These are phyloP conservation scores for Stomatorhinus walkeri DNA, from an alignment of 2,797 vertebrate genomes.

Conservation along the genomic window DNA sequence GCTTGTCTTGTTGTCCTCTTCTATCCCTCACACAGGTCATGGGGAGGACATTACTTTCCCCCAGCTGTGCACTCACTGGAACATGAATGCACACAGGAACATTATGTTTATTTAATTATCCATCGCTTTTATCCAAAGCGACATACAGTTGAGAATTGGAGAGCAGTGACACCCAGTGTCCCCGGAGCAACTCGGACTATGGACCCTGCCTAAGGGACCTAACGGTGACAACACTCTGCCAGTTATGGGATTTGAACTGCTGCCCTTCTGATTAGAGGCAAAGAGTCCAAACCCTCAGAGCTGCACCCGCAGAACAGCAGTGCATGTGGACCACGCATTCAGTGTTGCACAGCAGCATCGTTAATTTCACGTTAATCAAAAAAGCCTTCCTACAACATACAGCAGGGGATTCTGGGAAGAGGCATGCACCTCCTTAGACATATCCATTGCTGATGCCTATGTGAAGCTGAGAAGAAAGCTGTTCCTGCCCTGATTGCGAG, in stretches of 20 bases:
- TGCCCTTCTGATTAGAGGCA: not conserved
- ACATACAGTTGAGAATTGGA: not conserved
- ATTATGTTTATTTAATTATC: not conserved
- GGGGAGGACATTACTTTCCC: not conserved
- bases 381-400: not conserved
- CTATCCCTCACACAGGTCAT: not conserved
- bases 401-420: not conserved
- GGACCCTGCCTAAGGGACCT: not conserved
- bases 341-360: not conserved
- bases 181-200: not conserved
- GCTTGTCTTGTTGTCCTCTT: not conserved
- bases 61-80: not conserved
- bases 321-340: not conserved
- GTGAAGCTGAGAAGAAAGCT: not conserved
- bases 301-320: not conserved
- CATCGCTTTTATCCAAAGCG: not conserved
- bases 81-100: conserved; percentile 8
- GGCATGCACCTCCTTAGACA: not conserved
- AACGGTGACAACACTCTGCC: not conserved
- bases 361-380: not conserved
- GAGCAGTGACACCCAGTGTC: not conserved
- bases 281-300: not conserved
- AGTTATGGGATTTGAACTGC: not conserved
- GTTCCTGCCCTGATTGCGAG: not conserved
- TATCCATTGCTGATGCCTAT: not conserved